These are phyloP conservation scores for Bombylius discolor DNA, from an alignment of 2,888 invertebrate species.

Conservation along the genomic window DNA sequence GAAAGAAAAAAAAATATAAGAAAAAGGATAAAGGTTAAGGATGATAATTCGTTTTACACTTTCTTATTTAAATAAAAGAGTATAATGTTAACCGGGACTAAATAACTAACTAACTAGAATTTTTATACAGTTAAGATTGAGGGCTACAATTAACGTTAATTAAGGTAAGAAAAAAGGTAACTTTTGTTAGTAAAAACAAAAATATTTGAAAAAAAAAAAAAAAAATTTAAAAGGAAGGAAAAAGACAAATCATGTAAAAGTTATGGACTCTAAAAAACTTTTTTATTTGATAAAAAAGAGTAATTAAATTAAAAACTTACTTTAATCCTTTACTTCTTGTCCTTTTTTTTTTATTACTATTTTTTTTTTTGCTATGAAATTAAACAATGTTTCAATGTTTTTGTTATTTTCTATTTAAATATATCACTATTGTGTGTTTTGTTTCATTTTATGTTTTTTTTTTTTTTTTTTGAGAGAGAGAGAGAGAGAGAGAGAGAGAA, in stretches of 20 bases:
- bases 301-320: slow-evolving; percentile 5
- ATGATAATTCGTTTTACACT: not conserved
- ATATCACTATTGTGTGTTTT: too few relatives aligned
- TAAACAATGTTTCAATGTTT: too few relatives aligned
- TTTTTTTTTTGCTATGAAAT: too few relatives aligned
- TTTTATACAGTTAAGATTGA: not conserved
- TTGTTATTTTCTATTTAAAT: too few relatives aligned
- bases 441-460: too few relatives aligned
- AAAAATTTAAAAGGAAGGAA: too few relatives aligned
- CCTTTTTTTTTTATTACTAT: not conserved
- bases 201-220: not conserved
- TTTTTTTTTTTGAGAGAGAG: too few relatives aligned
- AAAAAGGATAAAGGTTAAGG: not conserved
- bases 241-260: not conserved
- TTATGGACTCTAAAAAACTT: not conserved
- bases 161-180: not conserved
- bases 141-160: slow-evolving; percentile 6
- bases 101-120: not conserved
- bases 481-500: too few relatives aligned
- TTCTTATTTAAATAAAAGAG: too few relatives aligned
- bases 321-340: not conserved
- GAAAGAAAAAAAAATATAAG: too few relatives aligned
- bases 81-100: too few relatives aligned
- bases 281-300: slow-evolving; percentile 3
- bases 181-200: not conserved